phyloP scores from a whole-genome alignment of 2,888 invertebrate species.

The Aleiodes testaceus region DNA sequence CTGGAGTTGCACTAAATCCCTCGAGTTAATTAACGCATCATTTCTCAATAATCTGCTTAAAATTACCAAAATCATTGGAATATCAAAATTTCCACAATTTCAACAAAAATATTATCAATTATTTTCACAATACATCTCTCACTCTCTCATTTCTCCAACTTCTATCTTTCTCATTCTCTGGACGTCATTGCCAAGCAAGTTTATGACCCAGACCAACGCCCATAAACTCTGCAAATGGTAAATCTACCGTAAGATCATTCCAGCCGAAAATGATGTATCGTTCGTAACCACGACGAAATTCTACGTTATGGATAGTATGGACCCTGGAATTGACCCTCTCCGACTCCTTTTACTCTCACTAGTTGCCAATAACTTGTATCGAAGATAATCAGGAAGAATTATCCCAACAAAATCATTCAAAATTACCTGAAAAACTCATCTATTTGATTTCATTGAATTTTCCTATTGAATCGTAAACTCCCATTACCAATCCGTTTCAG shows the following conservation, averaged over 20 bases:
- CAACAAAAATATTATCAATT: conserved; percentile 44
- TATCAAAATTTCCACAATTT: too few species aligned
- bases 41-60: not conserved
- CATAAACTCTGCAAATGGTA: conserved; percentile 73
- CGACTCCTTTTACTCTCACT: not conserved
- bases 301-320: not conserved
- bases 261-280: conserved; percentile 74
- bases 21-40: conserved; percentile 37
- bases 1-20: conserved; percentile 38
- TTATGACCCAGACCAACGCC: conserved; percentile 72
- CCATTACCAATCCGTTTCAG: conserved; percentile 22
- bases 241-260: conserved; percentile 73
- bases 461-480: not conserved
- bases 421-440: too few species aligned
- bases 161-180: conserved; percentile 54
- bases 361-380: conserved; percentile 22
- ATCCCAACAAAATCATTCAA: too few species aligned
- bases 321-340: not conserved
- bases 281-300: conserved; percentile 56
- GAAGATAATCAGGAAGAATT: not conserved
- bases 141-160: conserved; percentile 54
- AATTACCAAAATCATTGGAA: too few species aligned
- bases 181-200: conserved; percentile 73
- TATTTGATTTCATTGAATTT: too few species aligned
- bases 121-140: conserved; percentile 36